These are phyloP conservation scores for Seriola rivoliana DNA, from an alignment of 2,113 vertebrate species.

Conservation along the genomic window DNA sequence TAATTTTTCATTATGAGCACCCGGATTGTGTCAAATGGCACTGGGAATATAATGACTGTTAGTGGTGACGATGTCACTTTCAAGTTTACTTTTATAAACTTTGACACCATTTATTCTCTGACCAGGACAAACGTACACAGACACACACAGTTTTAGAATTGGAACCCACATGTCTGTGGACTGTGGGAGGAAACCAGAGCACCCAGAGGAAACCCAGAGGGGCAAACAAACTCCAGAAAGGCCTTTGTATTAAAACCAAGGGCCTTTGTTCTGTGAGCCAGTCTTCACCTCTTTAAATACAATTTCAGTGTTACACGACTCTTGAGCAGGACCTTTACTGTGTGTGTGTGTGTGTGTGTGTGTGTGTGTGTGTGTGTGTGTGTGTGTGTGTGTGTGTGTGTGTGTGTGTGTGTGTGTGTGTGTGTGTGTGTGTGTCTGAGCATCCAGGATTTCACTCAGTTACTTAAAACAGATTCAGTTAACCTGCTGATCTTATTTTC, in stretches of 20 bases:
- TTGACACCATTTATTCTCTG: not conserved
- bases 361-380: not conserved
- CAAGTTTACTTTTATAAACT: not conserved
- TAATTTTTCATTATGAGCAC: no score
- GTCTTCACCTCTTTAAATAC: not conserved
- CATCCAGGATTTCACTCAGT: not conserved
- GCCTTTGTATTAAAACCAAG: no score
- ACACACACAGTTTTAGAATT: slow-evolving; percentile 8
- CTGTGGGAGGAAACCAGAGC: slow-evolving; percentile 30
- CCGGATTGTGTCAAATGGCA: no score
- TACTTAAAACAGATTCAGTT: not conserved
- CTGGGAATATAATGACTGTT: no score
- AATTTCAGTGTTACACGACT: not conserved
- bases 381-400: no score
- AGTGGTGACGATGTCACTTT: no score
- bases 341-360: not conserved
- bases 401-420: not conserved
- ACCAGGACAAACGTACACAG: not conserved
- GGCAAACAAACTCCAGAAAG: not conserved
- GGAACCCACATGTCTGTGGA: not conserved
- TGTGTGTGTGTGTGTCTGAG: not conserved
- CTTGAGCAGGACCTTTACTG: not conserved
- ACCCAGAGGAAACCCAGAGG: slow-evolving; percentile 18
- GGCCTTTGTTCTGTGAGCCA: no score
- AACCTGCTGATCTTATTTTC: not conserved